Conservation (phyloP, 2,797 vertebrate genomes). For the Poecilia wingei region DNA sequence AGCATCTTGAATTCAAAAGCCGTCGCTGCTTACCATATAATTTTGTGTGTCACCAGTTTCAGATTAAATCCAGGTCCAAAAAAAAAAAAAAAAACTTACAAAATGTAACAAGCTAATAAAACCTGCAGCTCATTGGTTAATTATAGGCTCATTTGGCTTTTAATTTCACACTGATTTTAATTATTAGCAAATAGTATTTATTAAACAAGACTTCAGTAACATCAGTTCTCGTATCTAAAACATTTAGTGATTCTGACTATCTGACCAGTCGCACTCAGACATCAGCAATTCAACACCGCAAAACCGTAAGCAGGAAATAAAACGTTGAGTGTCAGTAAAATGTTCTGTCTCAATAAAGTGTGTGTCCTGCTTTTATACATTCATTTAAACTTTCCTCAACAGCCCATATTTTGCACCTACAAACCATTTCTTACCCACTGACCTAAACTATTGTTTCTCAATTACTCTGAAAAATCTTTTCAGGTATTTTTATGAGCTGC, state of each 20-base stretch:
- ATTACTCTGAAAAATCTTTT: not conserved
- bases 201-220: not conserved
- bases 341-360: not conserved
- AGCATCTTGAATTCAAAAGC: constrained; percentile 27
- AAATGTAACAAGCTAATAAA: not conserved
- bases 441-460: not conserved
- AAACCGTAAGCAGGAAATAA: not conserved
- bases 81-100: not conserved
- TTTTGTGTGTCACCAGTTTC: constrained; percentile 17
- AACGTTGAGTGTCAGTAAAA: not conserved
- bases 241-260: not conserved
- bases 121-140: not conserved
- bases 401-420: not conserved
- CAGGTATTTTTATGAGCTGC: not conserved
- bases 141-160: not conserved
- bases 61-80: not conserved
- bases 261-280: not conserved
- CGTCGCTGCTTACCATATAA: constrained; percentile 15
- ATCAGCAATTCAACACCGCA: not conserved
- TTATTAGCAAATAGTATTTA: not conserved
- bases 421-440: not conserved
- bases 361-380: not conserved
- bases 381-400: not conserved
- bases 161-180: not conserved
- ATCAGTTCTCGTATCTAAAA: not conserved